Evolutionary conservation across 1,140 invertebrate species (phyloP).

Genomic region (Dryas iulia): DNA sequence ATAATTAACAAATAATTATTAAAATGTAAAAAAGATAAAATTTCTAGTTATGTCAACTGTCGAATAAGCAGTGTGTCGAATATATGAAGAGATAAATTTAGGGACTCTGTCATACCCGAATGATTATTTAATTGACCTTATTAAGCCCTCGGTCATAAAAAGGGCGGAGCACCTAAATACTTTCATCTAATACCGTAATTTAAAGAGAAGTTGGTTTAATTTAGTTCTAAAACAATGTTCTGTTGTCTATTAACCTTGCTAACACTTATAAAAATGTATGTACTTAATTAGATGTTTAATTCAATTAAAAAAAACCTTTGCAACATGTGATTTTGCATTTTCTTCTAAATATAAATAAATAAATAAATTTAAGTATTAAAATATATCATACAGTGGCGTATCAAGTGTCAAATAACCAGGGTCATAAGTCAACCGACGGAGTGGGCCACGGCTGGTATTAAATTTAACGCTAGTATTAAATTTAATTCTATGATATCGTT

Average conservation of each 20-base stretch:
- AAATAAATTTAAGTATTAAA: not conserved
- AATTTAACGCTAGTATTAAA: constrained; percentile 14
- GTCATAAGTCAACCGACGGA: constrained; percentile 25
- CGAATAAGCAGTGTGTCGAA: not conserved
- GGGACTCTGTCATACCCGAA: constrained; percentile 13
- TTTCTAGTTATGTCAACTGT: no score
- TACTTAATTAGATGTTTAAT: not conserved
- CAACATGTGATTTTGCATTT: no score
- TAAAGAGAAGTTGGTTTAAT: no score
- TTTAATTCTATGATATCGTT: not conserved
- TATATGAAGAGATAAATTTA: constrained; percentile 1
- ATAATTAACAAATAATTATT: no score
- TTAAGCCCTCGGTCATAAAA: constrained; percentile 46
- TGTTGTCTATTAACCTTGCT: no score
- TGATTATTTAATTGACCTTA: constrained; percentile 70
- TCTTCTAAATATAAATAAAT: no score
- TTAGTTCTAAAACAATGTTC: no score
- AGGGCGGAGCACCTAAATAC: constrained; percentile 23
- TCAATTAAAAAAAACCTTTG: no score
- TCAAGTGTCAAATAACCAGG: constrained; percentile 24
- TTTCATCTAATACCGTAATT: not conserved
- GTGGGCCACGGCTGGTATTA: constrained; percentile 19
- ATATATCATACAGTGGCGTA: not conserved
- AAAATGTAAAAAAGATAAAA: no score
- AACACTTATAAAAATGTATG: not conserved